Conservation (phyloP, 2,113 vertebrate genomes). For the Plecotus auritus region DNA sequence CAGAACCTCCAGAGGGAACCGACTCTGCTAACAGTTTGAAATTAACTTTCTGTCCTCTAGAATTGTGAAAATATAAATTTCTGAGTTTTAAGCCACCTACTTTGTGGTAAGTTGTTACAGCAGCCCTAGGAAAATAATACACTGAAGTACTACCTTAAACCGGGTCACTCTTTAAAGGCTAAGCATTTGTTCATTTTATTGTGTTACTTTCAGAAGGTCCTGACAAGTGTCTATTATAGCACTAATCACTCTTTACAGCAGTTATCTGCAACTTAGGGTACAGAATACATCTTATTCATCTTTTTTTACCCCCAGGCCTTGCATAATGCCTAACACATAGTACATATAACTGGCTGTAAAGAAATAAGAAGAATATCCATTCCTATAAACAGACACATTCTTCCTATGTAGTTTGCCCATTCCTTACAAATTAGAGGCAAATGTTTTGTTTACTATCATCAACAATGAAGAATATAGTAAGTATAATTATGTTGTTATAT, state of each 20-base stretch:
- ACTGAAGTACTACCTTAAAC: neutral
- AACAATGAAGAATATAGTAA: neutral
- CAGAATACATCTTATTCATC: neutral
- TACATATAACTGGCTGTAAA: neutral
- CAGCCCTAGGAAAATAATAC: neutral
- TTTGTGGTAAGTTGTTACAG: neutral
- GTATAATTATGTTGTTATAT: neutral
- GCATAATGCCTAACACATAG: neutral
- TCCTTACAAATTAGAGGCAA: neutral
- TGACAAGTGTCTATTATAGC: neutral
- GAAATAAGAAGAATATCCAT: neutral
- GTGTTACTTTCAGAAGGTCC: neutral
- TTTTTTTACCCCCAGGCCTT: neutral
- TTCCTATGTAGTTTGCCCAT: neutral
- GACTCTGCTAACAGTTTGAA: neutral
- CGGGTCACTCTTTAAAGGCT: neutral
- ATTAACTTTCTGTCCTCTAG: neutral
- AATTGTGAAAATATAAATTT: neutral
- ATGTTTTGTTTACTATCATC: neutral
- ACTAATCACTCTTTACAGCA: neutral
- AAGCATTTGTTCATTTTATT: neutral
- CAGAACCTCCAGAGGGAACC: neutral
- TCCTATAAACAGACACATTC: neutral
- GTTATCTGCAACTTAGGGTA: neutral
- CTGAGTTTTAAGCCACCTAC: neutral